Evolutionary conservation across 2,888 invertebrate genomes (phyloP), one percentile per base, ranked within the genome.

Genomic region (Crematogaster levior): DNA sequence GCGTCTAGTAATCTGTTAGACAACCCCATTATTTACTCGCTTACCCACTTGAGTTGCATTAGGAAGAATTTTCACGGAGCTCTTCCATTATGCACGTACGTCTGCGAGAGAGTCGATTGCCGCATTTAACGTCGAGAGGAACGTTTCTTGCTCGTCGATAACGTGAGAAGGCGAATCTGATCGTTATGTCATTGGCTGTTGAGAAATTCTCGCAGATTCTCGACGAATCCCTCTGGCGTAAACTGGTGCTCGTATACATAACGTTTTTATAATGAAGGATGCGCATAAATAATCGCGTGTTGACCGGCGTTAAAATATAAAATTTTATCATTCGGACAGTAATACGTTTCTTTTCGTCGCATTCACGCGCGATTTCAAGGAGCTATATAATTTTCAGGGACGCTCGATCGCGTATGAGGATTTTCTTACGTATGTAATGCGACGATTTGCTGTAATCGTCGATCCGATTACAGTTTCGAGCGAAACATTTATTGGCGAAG

Each of bases 1-100:
- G 74, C 24, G 63, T 74, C 74, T 74, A 74, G 74, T 74, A 74
- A 61, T 74, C 24, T 74, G 61, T 74, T 74, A 74, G 61, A 74
- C 46, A 74, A 48, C 63, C 61, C 63, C 74, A 74, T 63, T 74
- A 74, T 74, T 74, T 74, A 63, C 46, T 74, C 63, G 46, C 63
- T 46, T 48, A 74, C 34, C 46, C 46, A 74, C 74, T 74, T 61
- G 34, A 34, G 63, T 61, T 74, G 61, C 63, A 74, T 74, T 63
- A 74, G 46, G 34, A 34, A 34, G 34, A 43, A 74, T 74, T 74
- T 74, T 63, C 74, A 34, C 74, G 18, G 46, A 24, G 46, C 46
- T 63, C 74, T 18, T 63, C 34, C 61, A 61, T 34, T 73, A 63
- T 61, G 34, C 74, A 46, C 30, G 73, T 30, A 40, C 40, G 72